A percentile compares a stretch with the other conserved stretches of the same genome.
Evolutionary conservation across 1,140 invertebrate genomes (phyloP).

Genomic region (Cherax destructor): DNA sequence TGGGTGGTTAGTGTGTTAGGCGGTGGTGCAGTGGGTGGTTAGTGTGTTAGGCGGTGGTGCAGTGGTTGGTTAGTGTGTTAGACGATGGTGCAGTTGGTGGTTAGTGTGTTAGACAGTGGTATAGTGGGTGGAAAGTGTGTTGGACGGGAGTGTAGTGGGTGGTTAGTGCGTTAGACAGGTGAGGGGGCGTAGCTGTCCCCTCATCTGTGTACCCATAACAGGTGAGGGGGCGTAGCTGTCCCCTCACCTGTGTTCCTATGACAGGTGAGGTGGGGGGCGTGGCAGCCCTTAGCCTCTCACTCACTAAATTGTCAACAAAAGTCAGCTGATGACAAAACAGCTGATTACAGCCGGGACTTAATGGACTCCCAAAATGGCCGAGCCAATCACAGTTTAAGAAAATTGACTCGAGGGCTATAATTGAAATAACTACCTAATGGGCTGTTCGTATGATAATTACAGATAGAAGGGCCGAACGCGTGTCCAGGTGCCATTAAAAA

Average conservation of each 20-base stretch:
- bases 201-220: no score
- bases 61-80: no score
- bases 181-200: no score
- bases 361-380: not conserved
- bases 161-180: no score
- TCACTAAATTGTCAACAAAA: not conserved
- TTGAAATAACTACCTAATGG: constrained; percentile 13
- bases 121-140: no score
- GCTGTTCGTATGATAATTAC: constrained; percentile 16
- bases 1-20: no score
- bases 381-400: constrained; percentile 1
- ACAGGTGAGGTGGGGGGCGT: not conserved
- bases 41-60: no score
- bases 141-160: no score
- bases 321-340: not conserved
- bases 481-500: constrained; percentile 1
- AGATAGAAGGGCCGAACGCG: not conserved
- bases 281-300: not conserved
- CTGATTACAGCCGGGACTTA: constrained; percentile 8
- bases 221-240: no score
- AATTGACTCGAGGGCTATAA: not conserved
- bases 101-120: no score
- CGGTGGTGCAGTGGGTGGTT: no score
- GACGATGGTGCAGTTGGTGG: no score
- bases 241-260: not conserved